phyloP scores from a whole-genome alignment of 1,140 invertebrate species.

The Hycleus phaleratus region DNA sequence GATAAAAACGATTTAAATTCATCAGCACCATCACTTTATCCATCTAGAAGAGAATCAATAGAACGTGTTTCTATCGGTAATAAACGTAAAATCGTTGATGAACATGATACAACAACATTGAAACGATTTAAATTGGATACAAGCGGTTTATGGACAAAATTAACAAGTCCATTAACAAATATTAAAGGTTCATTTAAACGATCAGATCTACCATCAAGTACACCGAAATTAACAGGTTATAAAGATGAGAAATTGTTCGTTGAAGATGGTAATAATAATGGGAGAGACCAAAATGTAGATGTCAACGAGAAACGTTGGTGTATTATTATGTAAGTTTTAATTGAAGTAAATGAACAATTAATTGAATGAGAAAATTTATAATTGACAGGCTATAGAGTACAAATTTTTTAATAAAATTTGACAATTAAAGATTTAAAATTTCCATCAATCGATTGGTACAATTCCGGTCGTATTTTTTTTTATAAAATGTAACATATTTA shows the following conservation, averaged over 20 bases:
- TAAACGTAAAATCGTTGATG: slow-evolving; percentile 30
- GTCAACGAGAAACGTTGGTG: slow-evolving; percentile 25
- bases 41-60: slow-evolving; percentile 10
- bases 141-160: slow-evolving; percentile 28
- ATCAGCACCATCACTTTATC: slow-evolving; percentile 1
- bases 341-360: too few species aligned
- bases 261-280: slow-evolving; percentile 13
- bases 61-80: slow-evolving; percentile 21
- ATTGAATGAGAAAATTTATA: too few species aligned
- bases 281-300: slow-evolving; percentile 7
- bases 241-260: slow-evolving; percentile 26
- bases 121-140: slow-evolving; percentile 26
- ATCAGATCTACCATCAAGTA: slow-evolving; percentile 28
- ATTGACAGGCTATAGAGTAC: too few species aligned
- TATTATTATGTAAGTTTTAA: slow-evolving; percentile 28
- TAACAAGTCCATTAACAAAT: slow-evolving; percentile 31
- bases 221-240: slow-evolving; percentile 35
- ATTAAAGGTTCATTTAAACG: slow-evolving; percentile 24
- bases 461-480: too few species aligned
- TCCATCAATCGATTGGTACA: too few species aligned
- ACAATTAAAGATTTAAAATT: too few species aligned
- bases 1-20: slow-evolving; percentile 19
- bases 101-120: slow-evolving; percentile 26
- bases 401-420: too few species aligned
- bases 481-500: too few species aligned